phyloP scores from a whole-genome alignment of 2,888 invertebrate genomes.

The Timema podura region DNA sequence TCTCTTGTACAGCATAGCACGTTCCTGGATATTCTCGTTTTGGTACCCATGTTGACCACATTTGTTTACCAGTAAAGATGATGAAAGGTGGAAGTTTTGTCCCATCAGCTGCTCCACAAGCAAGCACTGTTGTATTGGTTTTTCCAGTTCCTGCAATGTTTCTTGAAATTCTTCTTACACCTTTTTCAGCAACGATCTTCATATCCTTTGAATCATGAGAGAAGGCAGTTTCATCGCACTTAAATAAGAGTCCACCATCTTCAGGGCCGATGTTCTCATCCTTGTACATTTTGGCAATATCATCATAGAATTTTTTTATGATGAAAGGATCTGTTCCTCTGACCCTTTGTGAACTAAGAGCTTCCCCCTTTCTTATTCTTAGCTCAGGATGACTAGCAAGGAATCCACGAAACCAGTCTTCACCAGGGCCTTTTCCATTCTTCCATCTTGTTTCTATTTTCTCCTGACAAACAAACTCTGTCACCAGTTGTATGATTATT shows the following conservation, averaged over 20 bases:
- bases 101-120: neutral
- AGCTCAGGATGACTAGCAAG: slow-evolving; percentile 1
- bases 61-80: slow-evolving; percentile 3
- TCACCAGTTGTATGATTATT: neutral
- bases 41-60: slow-evolving; percentile 7
- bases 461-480: neutral
- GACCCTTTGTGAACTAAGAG: slow-evolving; percentile 3
- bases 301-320: neutral
- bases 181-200: slow-evolving; percentile 7
- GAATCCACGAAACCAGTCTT: slow-evolving; percentile 8
- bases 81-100: slow-evolving; percentile 10
- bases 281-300: neutral
- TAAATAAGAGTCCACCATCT: neutral
- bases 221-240: neutral
- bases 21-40: neutral
- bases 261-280: neutral
- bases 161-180: slow-evolving; percentile 6
- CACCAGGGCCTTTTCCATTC: neutral
- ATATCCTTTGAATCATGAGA: neutral
- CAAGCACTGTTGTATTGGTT: neutral
- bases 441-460: neutral
- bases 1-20: neutral
- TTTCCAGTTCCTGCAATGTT: slow-evolving; percentile 8
- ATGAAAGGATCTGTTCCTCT: slow-evolving; percentile 5
- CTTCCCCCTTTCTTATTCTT: neutral